phyloP scores from a whole-genome alignment of 2,113 vertebrate genomes.

The Erythrolamprus reginae region DNA sequence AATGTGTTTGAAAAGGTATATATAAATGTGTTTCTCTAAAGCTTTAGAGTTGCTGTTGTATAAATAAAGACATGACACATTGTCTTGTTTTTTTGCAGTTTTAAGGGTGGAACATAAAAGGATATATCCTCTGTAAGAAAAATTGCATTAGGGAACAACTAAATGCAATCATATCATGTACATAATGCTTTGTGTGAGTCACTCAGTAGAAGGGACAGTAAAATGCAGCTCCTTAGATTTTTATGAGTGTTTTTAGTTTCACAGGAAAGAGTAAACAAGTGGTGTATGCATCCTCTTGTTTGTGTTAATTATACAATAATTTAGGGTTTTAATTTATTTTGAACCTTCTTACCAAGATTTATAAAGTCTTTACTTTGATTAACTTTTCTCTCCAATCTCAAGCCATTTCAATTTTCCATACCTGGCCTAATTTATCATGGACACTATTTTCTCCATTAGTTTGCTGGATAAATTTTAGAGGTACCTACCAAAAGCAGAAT shows the following conservation, averaged over 20 bases:
- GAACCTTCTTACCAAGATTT: background rate
- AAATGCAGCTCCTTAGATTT: background rate
- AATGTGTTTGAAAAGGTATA: conserved; percentile 99
- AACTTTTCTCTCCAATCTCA: background rate
- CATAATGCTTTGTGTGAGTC: background rate
- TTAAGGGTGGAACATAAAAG: background rate
- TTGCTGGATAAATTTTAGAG: background rate
- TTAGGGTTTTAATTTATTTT: background rate
- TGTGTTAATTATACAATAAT: background rate
- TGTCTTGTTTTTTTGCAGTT: conserved; percentile 64
- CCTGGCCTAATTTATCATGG: conserved; percentile 1
- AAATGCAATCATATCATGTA: background rate
- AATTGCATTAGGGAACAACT: background rate
- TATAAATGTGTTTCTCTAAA: conserved; percentile 67
- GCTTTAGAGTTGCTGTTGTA: conserved; percentile 55
- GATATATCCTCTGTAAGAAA: background rate
- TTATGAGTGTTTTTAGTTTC: background rate
- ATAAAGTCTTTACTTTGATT: background rate
- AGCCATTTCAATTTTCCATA: background rate
- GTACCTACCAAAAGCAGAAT: background rate
- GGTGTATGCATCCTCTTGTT: too few species aligned
- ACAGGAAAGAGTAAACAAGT: background rate
- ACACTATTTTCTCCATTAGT: background rate
- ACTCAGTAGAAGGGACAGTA: background rate
- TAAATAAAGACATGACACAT: conserved; percentile 70